Evolutionary conservation across 2,113 vertebrate genomes (phyloP).

Genomic region (Spilogale gracilis): DNA sequence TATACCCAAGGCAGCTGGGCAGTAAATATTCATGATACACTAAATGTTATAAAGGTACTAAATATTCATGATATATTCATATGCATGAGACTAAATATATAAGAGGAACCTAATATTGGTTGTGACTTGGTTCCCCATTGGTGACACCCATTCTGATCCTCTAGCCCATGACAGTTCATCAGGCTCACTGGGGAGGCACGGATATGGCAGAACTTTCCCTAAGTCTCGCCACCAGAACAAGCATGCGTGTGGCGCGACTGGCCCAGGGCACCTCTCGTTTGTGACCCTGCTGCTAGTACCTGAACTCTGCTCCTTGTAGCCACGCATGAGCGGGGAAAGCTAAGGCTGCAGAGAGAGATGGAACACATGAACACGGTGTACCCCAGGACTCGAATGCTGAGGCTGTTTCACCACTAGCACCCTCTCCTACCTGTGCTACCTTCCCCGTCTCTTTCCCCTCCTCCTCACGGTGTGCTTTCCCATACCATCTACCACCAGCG

Average conservation of each 20-base stretch:
- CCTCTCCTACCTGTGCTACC: background rate
- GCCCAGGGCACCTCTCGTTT: background rate
- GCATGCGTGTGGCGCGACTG: background rate
- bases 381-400: background rate
- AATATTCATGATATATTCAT: background rate
- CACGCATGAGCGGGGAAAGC: background rate
- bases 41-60: background rate
- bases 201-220: background rate
- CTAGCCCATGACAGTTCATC: background rate
- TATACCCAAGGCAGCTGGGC: background rate
- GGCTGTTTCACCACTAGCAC: background rate
- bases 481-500: background rate
- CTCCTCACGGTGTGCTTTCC: background rate
- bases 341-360: background rate
- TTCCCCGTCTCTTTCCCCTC: too few species aligned
- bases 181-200: background rate
- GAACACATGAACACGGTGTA: rapidly evolving
- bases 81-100: background rate
- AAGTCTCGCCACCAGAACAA: rapidly evolving
- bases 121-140: background rate
- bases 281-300: too few species aligned
- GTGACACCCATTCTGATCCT: background rate
- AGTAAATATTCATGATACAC: background rate
- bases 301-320: background rate
- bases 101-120: background rate